phyloP scores from a whole-genome alignment of 2,797 vertebrate species.

The Phataginus tricuspis region DNA sequence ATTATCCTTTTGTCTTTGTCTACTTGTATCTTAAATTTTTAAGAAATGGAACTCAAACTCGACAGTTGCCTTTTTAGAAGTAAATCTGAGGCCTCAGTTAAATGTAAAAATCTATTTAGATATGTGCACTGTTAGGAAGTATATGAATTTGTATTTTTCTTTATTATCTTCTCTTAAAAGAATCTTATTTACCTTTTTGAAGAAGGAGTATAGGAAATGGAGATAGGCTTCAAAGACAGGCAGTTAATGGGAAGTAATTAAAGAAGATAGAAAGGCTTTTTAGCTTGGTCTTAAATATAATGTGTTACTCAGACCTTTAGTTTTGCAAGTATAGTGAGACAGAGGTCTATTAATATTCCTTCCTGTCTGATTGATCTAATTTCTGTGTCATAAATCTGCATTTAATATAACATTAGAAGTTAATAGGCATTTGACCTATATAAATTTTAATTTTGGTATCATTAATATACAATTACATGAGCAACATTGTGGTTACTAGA shows the following conservation, averaged over 20 bases:
- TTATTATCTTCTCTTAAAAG: neutral
- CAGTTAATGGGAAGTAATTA: conserved; percentile 14
- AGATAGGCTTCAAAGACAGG: conserved; percentile 51
- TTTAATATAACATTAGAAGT: neutral
- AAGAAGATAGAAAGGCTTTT: neutral
- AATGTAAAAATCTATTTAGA: neutral
- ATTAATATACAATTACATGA: too few relatives aligned
- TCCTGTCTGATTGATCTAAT: neutral
- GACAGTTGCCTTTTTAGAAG: neutral
- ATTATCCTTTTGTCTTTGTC: neutral
- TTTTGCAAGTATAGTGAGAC: conserved; percentile 49
- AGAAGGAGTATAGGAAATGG: neutral
- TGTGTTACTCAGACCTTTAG: conserved; percentile 26
- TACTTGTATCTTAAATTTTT: neutral
- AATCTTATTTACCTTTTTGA: neutral
- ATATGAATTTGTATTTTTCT: neutral
- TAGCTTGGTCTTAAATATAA: neutral
- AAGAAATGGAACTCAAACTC: neutral
- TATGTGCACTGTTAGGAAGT: neutral
- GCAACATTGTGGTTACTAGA: too few relatives aligned
- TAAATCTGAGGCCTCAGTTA: neutral
- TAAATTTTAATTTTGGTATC: neutral
- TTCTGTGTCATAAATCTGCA: conserved; percentile 18
- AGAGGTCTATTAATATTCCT: neutral
- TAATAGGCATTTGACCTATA: conserved; percentile 26